Evolutionary conservation across 2,113 vertebrate species (phyloP).

Genomic region (Cyphomyrus plagiostoma): DNA sequence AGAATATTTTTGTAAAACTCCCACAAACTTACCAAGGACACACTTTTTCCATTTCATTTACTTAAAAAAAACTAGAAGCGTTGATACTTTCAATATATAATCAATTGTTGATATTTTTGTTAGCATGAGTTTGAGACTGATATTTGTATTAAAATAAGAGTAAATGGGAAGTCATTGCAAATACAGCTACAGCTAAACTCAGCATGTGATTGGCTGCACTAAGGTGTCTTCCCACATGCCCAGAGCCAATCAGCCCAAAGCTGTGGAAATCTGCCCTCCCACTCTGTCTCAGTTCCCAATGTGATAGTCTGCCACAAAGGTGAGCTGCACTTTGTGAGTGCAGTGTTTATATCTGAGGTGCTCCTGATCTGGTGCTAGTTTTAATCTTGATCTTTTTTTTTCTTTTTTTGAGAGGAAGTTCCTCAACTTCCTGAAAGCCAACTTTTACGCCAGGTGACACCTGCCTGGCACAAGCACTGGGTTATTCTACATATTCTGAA

Average conservation of each 20-base stretch:
- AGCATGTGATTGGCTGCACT: neutral
- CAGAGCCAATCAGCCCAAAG: neutral
- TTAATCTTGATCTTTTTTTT: neutral
- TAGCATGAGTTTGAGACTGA: neutral
- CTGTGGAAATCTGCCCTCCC: neutral
- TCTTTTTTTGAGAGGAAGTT: neutral
- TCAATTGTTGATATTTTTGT: neutral
- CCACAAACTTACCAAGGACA: neutral
- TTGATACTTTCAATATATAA: neutral
- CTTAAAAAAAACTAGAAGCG: neutral
- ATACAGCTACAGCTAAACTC: neutral
- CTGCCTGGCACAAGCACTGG: neutral
- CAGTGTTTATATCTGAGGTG: neutral
- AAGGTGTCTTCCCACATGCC: neutral
- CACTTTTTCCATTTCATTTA: neutral
- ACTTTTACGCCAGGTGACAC: neutral
- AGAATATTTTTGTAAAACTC: no score
- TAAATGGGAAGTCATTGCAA: neutral
- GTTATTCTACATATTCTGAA: neutral
- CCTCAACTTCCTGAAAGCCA: neutral
- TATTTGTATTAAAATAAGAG: neutral
- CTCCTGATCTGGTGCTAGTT: neutral
- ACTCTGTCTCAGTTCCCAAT: neutral
- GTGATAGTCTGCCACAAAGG: neutral
- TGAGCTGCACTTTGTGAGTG: neutral